Conservation (phyloP, 2,888 invertebrate genomes). For the Micoletzkya japonica region DNA sequence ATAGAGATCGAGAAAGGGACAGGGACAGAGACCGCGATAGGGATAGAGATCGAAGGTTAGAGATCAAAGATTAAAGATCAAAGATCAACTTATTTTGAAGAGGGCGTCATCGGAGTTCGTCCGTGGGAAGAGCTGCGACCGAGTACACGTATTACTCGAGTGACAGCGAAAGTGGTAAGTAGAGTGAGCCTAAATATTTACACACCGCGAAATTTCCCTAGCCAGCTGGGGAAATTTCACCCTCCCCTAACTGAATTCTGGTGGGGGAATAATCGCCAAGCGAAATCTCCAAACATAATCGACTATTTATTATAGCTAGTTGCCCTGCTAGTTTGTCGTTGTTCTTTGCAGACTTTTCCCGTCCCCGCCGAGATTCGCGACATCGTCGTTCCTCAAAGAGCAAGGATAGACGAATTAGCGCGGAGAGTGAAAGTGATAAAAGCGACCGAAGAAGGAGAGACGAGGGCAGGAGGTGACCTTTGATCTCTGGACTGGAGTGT, state of each 20-base stretch:
- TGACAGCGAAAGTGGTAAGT: conserved; percentile 18
- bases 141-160: conserved; percentile 14
- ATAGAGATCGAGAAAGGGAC: conserved; percentile 24
- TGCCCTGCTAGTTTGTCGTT: neutral
- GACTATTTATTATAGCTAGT: no score
- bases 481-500: neutral
- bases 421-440: conserved; percentile 14
- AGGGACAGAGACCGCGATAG: conserved; percentile 15
- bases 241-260: neutral
- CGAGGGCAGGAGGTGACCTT: conserved; percentile 21
- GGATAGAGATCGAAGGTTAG: conserved; percentile 12
- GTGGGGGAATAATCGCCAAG: neutral
- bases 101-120: neutral
- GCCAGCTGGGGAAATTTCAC: neutral
- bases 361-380: conserved; percentile 18
- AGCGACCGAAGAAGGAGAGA: conserved; percentile 19
- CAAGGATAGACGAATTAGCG: neutral
- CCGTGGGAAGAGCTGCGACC: neutral
- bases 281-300: no score
- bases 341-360: neutral
- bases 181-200: neutral
- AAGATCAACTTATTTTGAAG: neutral
- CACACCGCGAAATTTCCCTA: neutral
- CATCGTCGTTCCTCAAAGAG: neutral
- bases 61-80: neutral